Percentiles rank a stretch among this genome's conserved stretches.
Conservation (phyloP, 2,113 vertebrate species). For the Neoarius graeffei region DNA sequence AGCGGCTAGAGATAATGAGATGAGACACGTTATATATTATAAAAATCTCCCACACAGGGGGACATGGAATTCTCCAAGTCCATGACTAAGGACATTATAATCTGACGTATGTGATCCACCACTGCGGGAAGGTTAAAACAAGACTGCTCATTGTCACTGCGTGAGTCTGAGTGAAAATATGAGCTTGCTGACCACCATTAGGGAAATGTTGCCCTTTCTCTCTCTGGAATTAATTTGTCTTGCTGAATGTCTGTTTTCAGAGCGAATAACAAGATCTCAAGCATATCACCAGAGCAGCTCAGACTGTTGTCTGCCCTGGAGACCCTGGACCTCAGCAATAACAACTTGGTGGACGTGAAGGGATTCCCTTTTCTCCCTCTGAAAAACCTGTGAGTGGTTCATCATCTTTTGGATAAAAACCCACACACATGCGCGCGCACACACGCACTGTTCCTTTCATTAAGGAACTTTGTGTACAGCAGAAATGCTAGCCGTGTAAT, state of each 20-base stretch:
- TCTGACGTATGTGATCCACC: not conserved
- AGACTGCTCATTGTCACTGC: conserved; percentile 21
- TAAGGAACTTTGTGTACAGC: not conserved
- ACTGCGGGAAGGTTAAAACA: conserved; percentile 40
- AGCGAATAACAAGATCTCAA: conserved; percentile 86
- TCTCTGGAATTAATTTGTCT: conserved; percentile 62
- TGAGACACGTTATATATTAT: too few relatives aligned
- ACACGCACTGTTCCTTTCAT: not conserved
- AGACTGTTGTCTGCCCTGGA: conserved; percentile 80
- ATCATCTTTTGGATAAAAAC: too few relatives aligned
- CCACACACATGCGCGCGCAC: not conserved
- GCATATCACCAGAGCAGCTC: conserved; percentile 78
- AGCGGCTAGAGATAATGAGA: too few relatives aligned
- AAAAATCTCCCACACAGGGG: too few relatives aligned
- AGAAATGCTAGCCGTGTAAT: not conserved
- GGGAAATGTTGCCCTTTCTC: conserved; percentile 55
- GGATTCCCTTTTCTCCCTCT: conserved; percentile 82
- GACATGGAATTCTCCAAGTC: not conserved
- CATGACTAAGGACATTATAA: conserved; percentile 4
- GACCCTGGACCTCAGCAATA: conserved; percentile 91
- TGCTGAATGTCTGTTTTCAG: conserved; percentile 76
- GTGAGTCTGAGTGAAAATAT: conserved; percentile 57
- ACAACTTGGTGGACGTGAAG: conserved; percentile 78
- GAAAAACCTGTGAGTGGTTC: conserved; percentile 85
- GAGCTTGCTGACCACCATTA: conserved; percentile 42